Percentiles rank a stretch among this genome's conserved stretches.
These are phyloP conservation scores for Gasterosteus nipponicus DNA, from an alignment of 2,113 vertebrate genomes.

Conservation along the genomic window DNA sequence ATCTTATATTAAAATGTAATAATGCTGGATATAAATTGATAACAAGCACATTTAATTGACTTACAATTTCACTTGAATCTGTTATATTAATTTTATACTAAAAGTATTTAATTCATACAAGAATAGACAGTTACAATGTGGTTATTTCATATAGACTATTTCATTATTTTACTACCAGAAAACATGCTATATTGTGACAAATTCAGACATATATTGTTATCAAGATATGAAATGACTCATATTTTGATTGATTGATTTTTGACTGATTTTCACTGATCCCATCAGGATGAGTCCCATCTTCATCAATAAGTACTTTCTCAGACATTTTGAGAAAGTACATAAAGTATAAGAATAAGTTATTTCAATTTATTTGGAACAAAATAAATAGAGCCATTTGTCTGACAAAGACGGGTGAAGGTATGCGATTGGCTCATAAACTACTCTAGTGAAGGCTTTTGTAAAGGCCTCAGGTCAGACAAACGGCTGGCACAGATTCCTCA, in stretches of 20 bases:
- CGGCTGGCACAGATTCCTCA: no score
- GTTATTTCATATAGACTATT: not conserved
- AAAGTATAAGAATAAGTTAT: not conserved
- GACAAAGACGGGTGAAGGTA: no score
- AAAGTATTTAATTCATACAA: not conserved
- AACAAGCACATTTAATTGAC: no score
- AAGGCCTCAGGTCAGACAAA: no score
- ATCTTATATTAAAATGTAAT: no score
- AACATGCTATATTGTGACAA: not conserved
- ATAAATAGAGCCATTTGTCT: no score
- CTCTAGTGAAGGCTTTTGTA: no score
- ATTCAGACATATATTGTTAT: not conserved
- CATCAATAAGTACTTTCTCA: not conserved
- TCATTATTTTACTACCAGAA: not conserved
- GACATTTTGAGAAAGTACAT: not conserved
- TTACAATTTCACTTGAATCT: not conserved
- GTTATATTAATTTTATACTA: not conserved
- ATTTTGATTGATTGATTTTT: not conserved
- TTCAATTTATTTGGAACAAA: not conserved
- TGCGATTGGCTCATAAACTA: no score
- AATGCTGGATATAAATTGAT: no score
- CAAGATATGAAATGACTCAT: not conserved
- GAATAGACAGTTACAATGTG: not conserved
- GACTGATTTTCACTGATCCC: no score
- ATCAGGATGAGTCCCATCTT: no score